phyloP scores from a whole-genome alignment of 2,113 vertebrate genomes.

The Zingel zingel region DNA sequence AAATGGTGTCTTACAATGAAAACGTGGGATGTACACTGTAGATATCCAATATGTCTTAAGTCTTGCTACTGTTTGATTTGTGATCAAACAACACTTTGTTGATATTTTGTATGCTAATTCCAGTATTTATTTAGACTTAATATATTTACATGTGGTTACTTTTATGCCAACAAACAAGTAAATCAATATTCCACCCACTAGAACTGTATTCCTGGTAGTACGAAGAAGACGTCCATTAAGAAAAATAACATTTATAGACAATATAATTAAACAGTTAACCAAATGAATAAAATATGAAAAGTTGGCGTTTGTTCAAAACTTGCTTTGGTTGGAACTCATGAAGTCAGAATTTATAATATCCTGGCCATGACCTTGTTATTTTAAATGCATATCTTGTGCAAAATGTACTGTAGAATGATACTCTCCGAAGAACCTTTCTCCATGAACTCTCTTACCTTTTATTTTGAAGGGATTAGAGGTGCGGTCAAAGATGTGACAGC shows the following conservation, averaged over 20 bases:
- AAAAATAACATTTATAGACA: not conserved
- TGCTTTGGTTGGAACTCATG: not conserved
- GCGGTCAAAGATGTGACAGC: constrained; percentile 14
- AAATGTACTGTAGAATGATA: not conserved
- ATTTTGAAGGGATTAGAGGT: not conserved
- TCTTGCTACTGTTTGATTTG: not conserved
- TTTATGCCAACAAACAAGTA: not conserved
- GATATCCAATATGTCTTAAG: not conserved
- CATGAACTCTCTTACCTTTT: constrained; percentile 1
- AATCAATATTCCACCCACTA: not conserved
- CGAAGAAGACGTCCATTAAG: not conserved
- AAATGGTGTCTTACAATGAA: not conserved
- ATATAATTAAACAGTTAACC: not conserved
- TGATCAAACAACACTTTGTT: not conserved
- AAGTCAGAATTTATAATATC: not conserved
- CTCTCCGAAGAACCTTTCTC: not conserved
- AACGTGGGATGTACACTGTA: not conserved
- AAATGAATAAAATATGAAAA: not conserved
- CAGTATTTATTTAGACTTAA: not conserved
- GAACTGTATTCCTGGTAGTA: not conserved
- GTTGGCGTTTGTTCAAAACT: not conserved
- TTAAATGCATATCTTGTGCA: not conserved
- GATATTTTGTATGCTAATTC: no score
- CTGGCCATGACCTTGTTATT: not conserved
- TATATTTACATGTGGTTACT: not conserved